Base-by-base conservation (phyloP, 2,113 vertebrate genomes). In the Prinia subflava region DNA sequence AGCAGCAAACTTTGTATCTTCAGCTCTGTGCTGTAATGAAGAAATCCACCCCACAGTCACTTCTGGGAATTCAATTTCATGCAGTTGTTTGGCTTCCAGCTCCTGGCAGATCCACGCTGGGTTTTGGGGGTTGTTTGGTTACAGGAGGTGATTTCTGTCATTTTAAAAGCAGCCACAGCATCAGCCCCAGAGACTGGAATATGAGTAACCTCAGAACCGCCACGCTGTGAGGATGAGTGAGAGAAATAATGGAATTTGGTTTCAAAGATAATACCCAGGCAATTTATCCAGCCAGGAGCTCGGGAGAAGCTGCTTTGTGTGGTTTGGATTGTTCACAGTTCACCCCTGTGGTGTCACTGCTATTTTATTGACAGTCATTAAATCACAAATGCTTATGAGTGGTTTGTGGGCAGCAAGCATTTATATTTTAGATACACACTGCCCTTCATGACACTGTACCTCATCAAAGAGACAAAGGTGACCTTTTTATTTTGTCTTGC, bases 21-120 rank as follows among this genome's bases (percentile, higher is more conserved):
- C 46, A 47, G 2, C 87, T 91, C 71, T 70, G 88, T 68, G 64
- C 64, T 79, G 53, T 80, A 87, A 92, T 69, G 92, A 82, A 87
- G 70, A 68, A 92, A 92, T 86, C 63, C 73, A 59, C 44, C 42
- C n/a, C 35, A 33, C 47, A 67, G 49, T 42, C 86, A 59, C 91
- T 89, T 85, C 87, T 85, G 77, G 65, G 70, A 94, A 95, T 90
- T 93, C 65, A 92, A 42, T 88, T 93, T 92, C 76, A 86, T 60
- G 67, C 81, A 80, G 67, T 91, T 62, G 65, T 88, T 91, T 88
- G 82, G 84, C 84, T 94, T 69, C 81, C 84, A 90, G 71, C 74
- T 92, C 81, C 82, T 94, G 60, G 75, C 81, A 91, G 70, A 65
- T 88, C 77, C 62, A 46, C 49, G 64, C 78, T 83, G 63, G n/a